Conservation (phyloP, 2,113 vertebrate species). For the Empidonax traillii region DNA sequence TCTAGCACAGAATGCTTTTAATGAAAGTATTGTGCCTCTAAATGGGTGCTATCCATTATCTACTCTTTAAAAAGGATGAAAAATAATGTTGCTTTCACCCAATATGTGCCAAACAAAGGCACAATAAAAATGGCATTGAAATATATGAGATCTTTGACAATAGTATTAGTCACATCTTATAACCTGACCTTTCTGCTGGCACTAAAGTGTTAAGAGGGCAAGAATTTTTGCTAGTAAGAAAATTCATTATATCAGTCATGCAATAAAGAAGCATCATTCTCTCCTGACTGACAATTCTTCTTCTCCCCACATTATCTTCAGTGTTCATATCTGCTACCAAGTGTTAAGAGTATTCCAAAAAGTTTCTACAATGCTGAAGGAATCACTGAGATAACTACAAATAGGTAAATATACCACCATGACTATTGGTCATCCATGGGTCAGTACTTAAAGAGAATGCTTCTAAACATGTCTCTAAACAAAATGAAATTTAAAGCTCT, state of each 20-base stretch:
- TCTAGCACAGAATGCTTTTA: conserved; percentile 45
- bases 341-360: background rate
- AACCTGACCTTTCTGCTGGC: conserved; percentile 63
- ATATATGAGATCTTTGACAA: conserved; percentile 57
- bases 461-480: background rate
- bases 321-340: background rate
- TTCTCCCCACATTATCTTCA: background rate
- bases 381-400: background rate
- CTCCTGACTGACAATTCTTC: background rate
- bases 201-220: conserved; percentile 52
- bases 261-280: conserved; percentile 5
- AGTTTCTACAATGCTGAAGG: background rate
- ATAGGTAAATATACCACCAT: background rate
- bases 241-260: conserved; percentile 44
- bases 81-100: conserved; percentile 43
- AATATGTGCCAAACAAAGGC: conserved; percentile 52
- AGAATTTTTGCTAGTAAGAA: conserved; percentile 58
- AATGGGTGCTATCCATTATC: conserved; percentile 49
- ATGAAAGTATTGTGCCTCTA: conserved; percentile 50
- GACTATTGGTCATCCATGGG: background rate
- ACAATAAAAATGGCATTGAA: conserved; percentile 59
- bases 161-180: conserved; percentile 58
- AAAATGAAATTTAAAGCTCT: background rate
- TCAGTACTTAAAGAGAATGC: background rate
- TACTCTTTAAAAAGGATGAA: conserved; percentile 50